phyloP scores from a whole-genome alignment of 2,797 vertebrate genomes.

The Acanthopagrus latus region DNA sequence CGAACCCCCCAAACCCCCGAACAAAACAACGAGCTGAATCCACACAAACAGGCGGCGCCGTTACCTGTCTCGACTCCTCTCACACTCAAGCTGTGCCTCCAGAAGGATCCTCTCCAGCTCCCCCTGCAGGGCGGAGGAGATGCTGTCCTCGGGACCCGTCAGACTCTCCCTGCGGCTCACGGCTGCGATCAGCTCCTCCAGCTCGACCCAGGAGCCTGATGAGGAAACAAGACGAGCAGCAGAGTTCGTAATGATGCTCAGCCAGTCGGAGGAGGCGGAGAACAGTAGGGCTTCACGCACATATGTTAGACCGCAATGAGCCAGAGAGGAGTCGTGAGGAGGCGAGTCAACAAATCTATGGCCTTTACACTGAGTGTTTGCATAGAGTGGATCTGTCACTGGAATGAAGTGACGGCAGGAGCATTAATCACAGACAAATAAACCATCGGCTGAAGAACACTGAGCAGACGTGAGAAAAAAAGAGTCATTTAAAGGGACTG shows the following conservation, averaged over 20 bases:
- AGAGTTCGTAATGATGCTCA: slow-evolving; percentile 18
- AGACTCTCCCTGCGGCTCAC: slow-evolving; percentile 78
- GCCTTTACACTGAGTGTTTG: not conserved
- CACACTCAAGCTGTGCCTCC: slow-evolving; percentile 85
- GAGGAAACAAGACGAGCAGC: slow-evolving; percentile 28
- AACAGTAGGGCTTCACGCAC: not conserved
- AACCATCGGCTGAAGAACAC: not conserved
- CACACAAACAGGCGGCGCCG: slow-evolving; percentile 21
- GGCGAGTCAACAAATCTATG: slow-evolving; percentile 10
- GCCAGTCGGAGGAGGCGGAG: not conserved
- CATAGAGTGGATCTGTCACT: not conserved
- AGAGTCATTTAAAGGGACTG: not conserved
- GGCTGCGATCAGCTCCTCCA: slow-evolving; percentile 81
- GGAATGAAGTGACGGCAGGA: not conserved
- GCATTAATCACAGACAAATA: not conserved
- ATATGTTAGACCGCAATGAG: slow-evolving; percentile 12
- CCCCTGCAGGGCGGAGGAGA: slow-evolving; percentile 82
- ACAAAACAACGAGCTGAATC: slow-evolving; percentile 29
- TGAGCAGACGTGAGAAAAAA: not conserved
- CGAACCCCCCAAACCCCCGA: not conserved
- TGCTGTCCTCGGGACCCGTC: slow-evolving; percentile 76
- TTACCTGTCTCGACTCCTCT: slow-evolving; percentile 82
- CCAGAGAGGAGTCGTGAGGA: slow-evolving; percentile 1
- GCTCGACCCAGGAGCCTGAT: slow-evolving; percentile 85
- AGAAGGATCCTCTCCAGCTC: slow-evolving; percentile 86